Evolutionary conservation across 2,797 vertebrate genomes (phyloP), one percentile per base, ranked within the genome.

Genomic region (Muscicapa comitata): DNA sequence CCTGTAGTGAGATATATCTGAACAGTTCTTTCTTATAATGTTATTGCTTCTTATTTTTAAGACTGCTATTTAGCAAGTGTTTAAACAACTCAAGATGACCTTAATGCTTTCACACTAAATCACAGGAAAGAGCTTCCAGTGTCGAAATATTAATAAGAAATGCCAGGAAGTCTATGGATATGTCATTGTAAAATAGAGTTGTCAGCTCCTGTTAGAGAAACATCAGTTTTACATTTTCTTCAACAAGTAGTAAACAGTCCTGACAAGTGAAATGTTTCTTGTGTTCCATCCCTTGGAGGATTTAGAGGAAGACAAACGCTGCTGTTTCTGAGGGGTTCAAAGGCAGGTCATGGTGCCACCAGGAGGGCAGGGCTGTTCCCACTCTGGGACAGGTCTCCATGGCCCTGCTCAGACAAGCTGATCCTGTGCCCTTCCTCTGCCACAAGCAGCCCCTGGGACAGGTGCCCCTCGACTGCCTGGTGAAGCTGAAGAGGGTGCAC

Each of bases 251-350:
- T 94, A 97, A 97, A 97, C 67, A 93, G 70, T 81, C 72, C 78
- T 96, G 97, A 97, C 97, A 97, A 96, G 92, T 84, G 87, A 93
- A 96, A 90, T 67, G 61, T 81, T 95, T 96, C 89, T 91, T 67
- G 62, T 71, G 65, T 81, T 96, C 88, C 66, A 71, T 70, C 84
- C 88, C 81, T 47, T 48, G 53, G 73, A 94, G 67, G 67, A 75
- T 95, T 97, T 91, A 90, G 73, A 94, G 74, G 58, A 94, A 96
- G 86, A 89, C 16, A 95, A 95, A 97, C 43, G 37, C 35, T 88
- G 74, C 48, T 62, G 68, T 62, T 94, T 86, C 68, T 51, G 89
- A 57, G n/a, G 65, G 23, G 93, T 96, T 95, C 92, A 96, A 59
- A 78, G 10, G 16, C 72, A 83, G 90, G 85, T 95, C 92, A 89